Evolutionary conservation across 2,113 vertebrate genomes (phyloP).

Genomic region (cattle (Bos taurus)): ARS-UCD2.0 NC_037338.1:8748501-8749000

Average conservation of each 20-base stretch:
- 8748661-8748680: too few species aligned
- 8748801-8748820: neutral
- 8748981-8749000: neutral
- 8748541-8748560: neutral
- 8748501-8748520: neutral
- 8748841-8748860: neutral
- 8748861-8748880: neutral
- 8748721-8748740: neutral
- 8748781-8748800: rapidly evolving
- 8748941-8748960: too few species aligned
- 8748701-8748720: neutral
- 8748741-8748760: rapidly evolving
- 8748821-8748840: neutral
- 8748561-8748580: neutral
- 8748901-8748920: neutral
- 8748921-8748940: neutral
- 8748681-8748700: neutral
- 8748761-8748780: neutral
- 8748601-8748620: neutral
- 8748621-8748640: neutral
- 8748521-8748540: neutral
- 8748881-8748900: neutral
- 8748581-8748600: neutral
- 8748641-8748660: too few species aligned
- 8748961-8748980: neutral